Evolutionary conservation across 2,797 vertebrate species (phyloP), one percentile per base, ranked within the genome.

Genomic region (Channa striata): DNA sequence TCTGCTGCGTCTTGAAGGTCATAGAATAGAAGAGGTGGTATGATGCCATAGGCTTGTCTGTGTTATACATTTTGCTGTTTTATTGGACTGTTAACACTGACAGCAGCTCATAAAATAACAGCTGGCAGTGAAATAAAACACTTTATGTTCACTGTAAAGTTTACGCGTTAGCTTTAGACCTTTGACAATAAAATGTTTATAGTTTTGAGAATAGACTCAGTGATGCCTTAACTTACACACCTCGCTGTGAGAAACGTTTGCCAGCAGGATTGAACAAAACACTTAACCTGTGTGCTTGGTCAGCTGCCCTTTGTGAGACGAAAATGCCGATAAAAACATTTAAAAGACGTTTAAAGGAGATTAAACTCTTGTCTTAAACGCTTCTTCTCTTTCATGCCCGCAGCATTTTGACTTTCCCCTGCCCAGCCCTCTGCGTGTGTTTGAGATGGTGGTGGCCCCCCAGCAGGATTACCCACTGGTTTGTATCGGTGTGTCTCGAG

Each of bases 331-430:
- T 46, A 21, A 48, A 21, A 48, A 33, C 2, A 39, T 7, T 5
- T 14, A 19, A 5, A n/a, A 12, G 30, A n/a, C 13, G 11, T 47
- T 36, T 4, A 59, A 14, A 44, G 12, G 1, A 61, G 16, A 11
- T 54, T 6, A 68, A 50, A 61, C 37, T 13, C 11, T 34, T 13
- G 21, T 33, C n/a, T 66, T 21, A 1, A 2, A n/a, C 25, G 16
- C 25, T 7, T 33, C 56, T 23, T 0, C 20, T 61, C 25, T 33
- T 11, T 56, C 14, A 0, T 40, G 11, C 20, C 30, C 58, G 59
- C 90, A 97, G 97, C 89, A 96, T 76, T 96, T 97, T 52, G 95
- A 96, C 72, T 97, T 97, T 88, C 97, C 96, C 0, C 89, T 98
- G 57, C 96, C 96, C 19, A 92, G 58, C 30, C 95, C 94, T 0